Evolutionary conservation across 2,888 invertebrate genomes (phyloP).

Genomic region (Pristionchus japonicus): DNA sequence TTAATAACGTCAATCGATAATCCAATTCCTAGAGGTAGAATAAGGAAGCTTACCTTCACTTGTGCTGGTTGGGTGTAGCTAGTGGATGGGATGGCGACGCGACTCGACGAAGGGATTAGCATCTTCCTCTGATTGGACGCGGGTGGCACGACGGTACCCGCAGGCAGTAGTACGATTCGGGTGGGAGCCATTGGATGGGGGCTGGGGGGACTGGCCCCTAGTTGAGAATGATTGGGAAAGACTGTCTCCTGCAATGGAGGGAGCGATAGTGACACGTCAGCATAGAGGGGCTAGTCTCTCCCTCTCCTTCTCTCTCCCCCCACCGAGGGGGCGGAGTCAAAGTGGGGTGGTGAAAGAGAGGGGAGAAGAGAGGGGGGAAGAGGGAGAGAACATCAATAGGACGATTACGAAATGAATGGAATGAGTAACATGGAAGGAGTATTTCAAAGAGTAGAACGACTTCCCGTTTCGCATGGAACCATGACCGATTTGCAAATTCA

Average conservation of each 20-base stretch:
- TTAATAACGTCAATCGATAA: not conserved
- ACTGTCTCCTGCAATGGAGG: constrained; percentile 22
- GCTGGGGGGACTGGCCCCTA: constrained; percentile 38
- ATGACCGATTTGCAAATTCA: not conserved
- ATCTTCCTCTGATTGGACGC: not conserved
- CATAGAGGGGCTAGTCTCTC: constrained; percentile 37
- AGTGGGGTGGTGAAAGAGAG: not conserved
- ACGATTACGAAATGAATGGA: constrained; percentile 15
- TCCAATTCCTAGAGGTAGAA: not conserved
- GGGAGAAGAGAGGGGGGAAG: not conserved
- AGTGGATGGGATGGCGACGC: not conserved
- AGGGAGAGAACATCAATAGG: not conserved
- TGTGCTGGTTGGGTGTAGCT: not conserved
- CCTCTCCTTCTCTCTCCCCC: not conserved
- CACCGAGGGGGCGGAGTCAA: not conserved
- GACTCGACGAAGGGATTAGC: not conserved
- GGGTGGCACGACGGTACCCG: not conserved
- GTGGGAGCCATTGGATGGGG: constrained; percentile 44
- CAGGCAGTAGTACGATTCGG: constrained; percentile 30
- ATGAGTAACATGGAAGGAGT: too few species aligned
- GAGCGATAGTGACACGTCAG: constrained; percentile 42
- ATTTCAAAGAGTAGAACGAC: constrained; percentile 19
- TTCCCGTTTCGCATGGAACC: not conserved
- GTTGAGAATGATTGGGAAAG: not conserved
- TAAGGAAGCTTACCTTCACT: not conserved